A percentile compares a stretch with the other conserved stretches of the same genome.
phyloP scores from a whole-genome alignment of 2,113 vertebrate genomes.

The Sceloporus tristichus region DNA sequence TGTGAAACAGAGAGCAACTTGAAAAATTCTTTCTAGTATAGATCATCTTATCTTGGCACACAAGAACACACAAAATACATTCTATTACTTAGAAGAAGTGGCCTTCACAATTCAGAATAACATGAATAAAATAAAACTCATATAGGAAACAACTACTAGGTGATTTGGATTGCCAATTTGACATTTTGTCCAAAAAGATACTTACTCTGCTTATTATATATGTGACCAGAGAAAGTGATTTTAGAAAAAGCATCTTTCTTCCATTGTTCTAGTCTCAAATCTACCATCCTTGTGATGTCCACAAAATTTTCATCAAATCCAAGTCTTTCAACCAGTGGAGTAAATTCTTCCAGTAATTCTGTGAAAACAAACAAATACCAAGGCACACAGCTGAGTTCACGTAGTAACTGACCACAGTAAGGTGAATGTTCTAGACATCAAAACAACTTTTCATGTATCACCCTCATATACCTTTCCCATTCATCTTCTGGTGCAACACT shows the following conservation, averaged over 20 bases:
- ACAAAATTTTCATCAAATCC: slow-evolving; percentile 95
- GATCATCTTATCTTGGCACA: neutral
- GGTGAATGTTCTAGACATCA: neutral
- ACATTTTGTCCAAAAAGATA: neutral
- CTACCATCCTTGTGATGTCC: slow-evolving; percentile 87
- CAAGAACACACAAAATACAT: neutral
- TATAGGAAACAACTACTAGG: no score
- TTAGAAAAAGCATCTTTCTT: slow-evolving; percentile 32
- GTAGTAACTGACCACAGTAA: neutral
- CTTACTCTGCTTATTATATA: slow-evolving; percentile 85
- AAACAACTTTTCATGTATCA: neutral
- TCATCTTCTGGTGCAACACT: neutral
- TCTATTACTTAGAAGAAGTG: no score
- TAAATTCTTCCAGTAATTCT: slow-evolving; percentile 89
- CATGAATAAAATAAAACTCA: no score
- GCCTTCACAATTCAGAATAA: no score
- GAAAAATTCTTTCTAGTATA: no score
- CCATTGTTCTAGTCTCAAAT: slow-evolving; percentile 74
- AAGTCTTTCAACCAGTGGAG: slow-evolving; percentile 88
- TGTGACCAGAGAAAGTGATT: slow-evolving; percentile 78
- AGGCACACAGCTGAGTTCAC: neutral
- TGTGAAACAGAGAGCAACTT: slow-evolving; percentile 41
- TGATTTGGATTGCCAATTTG: no score
- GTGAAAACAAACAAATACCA: slow-evolving; percentile 41
- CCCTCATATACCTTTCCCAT: neutral